These are phyloP conservation scores for Synodontis membranacea DNA, from an alignment of 2,113 vertebrate species.

Conservation along the genomic window DNA sequence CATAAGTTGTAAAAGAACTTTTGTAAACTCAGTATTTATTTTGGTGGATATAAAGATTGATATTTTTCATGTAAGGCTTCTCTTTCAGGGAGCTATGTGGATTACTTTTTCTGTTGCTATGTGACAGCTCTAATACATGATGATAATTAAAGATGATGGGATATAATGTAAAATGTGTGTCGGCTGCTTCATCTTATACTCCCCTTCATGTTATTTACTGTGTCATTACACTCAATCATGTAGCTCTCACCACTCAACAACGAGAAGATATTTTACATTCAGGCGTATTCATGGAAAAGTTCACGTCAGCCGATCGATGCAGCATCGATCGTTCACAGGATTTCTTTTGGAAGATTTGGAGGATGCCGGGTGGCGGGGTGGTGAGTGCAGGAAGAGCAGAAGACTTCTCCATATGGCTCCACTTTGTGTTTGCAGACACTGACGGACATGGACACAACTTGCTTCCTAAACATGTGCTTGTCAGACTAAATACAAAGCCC, in stretches of 20 bases:
- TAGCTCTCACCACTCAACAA: neutral
- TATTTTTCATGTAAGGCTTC: slow-evolving; percentile 73
- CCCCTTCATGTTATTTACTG: neutral
- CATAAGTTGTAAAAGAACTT: slow-evolving; percentile 60
- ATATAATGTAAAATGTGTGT: slow-evolving; percentile 57
- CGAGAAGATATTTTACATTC: no score
- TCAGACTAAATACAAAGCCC: slow-evolving; percentile 43
- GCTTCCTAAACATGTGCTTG: slow-evolving; percentile 39
- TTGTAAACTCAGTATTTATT: slow-evolving; percentile 74
- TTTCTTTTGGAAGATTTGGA: neutral
- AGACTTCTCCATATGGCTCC: slow-evolving; percentile 35
- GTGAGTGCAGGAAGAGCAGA: slow-evolving; percentile 22
- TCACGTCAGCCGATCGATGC: neutral
- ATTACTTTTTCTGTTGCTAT: slow-evolving; percentile 73
- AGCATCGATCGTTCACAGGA: neutral
- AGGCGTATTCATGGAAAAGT: neutral
- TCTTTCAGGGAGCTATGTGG: slow-evolving; percentile 68
- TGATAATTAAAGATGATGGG: slow-evolving; percentile 68
- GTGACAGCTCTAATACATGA: slow-evolving; percentile 73
- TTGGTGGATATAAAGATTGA: slow-evolving; percentile 68
- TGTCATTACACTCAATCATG: neutral
- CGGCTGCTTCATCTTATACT: slow-evolving; percentile 41
- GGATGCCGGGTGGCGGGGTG: neutral
- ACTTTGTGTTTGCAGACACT: slow-evolving; percentile 27
- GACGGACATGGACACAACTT: slow-evolving; percentile 34